phyloP scores from a whole-genome alignment of 2,888 invertebrate species.

The Scelioninae gen. 2 region DNA sequence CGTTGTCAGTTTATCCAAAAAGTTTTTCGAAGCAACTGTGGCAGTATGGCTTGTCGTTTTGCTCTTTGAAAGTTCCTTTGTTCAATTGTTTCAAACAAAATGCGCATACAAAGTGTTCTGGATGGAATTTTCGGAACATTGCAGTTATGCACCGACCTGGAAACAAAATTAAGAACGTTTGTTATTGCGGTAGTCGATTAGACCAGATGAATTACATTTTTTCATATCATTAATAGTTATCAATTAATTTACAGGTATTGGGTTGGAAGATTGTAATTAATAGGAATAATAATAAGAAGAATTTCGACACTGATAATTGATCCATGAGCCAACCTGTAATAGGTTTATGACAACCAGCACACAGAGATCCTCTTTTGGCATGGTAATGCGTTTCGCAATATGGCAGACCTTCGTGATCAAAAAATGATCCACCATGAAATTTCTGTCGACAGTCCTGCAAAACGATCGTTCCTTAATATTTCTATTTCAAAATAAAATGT shows the following conservation, averaged over 20 bases:
- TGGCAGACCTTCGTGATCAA: slow-evolving; percentile 98
- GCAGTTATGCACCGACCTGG: slow-evolving; percentile 96
- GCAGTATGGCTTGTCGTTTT: slow-evolving; percentile 99
- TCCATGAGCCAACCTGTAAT: slow-evolving; percentile 83
- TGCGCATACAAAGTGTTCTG: slow-evolving; percentile 99
- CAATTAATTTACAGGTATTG: too few relatives aligned
- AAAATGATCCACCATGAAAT: slow-evolving; percentile 98
- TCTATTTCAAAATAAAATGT: too few relatives aligned
- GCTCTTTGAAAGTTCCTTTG: slow-evolving; percentile 99
- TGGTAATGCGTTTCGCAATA: slow-evolving; percentile 99
- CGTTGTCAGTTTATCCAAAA: slow-evolving; percentile 82
- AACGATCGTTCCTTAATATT: neutral
- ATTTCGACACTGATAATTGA: too few relatives aligned
- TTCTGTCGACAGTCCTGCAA: slow-evolving; percentile 96
- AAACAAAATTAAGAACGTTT: too few relatives aligned
- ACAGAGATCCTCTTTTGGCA: slow-evolving; percentile 96
- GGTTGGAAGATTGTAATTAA: too few relatives aligned
- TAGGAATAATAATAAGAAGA: too few relatives aligned
- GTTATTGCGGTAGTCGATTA: too few relatives aligned
- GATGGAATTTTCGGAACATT: slow-evolving; percentile 99
- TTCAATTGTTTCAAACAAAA: slow-evolving; percentile 98
- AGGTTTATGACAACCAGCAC: slow-evolving; percentile 98
- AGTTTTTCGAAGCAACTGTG: slow-evolving; percentile 98
- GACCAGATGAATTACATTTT: too few relatives aligned
- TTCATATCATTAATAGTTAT: too few relatives aligned